phyloP scores from a whole-genome alignment of 2,888 invertebrate species.

The Campaea margaritaria region DNA sequence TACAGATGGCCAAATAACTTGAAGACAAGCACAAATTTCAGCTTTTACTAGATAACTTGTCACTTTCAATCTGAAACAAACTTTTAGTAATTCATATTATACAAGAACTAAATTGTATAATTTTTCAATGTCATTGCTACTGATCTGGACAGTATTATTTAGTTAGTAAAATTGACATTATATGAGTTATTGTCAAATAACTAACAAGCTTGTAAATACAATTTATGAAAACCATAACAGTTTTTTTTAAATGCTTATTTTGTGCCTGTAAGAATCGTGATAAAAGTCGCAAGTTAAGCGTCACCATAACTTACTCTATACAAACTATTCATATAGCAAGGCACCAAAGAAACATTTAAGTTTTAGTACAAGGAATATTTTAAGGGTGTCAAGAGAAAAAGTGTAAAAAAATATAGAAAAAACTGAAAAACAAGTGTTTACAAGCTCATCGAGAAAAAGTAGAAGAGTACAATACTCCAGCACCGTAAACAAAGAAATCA shows the following conservation, averaged over 20 bases:
- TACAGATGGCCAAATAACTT: too few species aligned
- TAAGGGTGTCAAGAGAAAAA: conserved; percentile 23
- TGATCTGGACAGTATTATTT: conserved; percentile 8
- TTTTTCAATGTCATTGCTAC: conserved; percentile 1
- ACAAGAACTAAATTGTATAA: neutral
- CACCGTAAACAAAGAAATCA: conserved; percentile 28
- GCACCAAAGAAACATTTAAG: conserved; percentile 35
- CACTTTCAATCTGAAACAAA: too few species aligned
- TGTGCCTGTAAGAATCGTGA: conserved; percentile 5
- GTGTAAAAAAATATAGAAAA: conserved; percentile 29
- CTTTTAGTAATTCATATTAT: too few species aligned
- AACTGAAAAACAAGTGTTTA: conserved; percentile 30
- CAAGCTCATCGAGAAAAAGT: conserved; percentile 36
- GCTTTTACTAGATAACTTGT: too few species aligned
- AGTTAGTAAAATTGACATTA: conserved; percentile 18
- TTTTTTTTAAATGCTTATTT: conserved; percentile 19
- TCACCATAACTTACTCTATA: conserved; percentile 7
- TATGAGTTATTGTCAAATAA: conserved; percentile 24
- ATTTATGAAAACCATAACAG: conserved; percentile 16
- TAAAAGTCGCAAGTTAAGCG: too few species aligned
- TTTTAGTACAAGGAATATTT: conserved; percentile 5
- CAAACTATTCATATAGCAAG: conserved; percentile 37
- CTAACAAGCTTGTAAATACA: conserved; percentile 36
- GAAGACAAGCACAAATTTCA: too few species aligned
- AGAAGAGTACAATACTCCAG: conserved; percentile 39